phyloP scores from a whole-genome alignment of 1,140 invertebrate species.

The Camponotus floridanus region DNA sequence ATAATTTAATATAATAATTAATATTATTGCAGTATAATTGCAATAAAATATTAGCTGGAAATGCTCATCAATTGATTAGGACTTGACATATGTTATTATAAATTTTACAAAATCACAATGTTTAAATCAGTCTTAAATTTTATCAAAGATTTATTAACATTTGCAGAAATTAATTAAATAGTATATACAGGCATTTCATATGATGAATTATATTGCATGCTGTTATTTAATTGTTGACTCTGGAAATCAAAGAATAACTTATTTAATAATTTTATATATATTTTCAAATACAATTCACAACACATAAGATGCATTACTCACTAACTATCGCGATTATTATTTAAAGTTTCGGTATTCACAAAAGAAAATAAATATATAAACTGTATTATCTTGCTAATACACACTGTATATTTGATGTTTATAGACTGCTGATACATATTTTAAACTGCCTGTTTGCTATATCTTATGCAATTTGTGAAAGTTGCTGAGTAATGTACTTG shows the following conservation, averaged over 20 bases:
- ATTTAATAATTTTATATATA: background rate
- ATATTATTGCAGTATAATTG: background rate
- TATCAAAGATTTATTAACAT: background rate
- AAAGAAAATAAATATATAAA: too few relatives aligned
- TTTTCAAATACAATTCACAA: too few relatives aligned
- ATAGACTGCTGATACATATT: background rate
- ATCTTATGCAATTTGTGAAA: conserved; percentile 24
- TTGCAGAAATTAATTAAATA: background rate
- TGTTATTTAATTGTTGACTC: background rate
- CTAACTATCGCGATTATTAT: background rate
- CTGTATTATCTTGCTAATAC: background rate
- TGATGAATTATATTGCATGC: background rate
- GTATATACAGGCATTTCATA: too few relatives aligned
- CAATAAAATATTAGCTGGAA: background rate
- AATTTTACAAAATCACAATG: background rate
- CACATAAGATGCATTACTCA: background rate
- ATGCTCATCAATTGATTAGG: background rate
- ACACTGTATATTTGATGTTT: too few relatives aligned
- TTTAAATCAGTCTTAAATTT: background rate
- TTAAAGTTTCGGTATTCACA: background rate
- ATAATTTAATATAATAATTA: background rate
- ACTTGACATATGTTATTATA: background rate
- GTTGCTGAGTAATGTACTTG: background rate
- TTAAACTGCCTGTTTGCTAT: background rate
- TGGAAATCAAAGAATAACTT: background rate